A percentile compares a stretch with the other conserved stretches of the same genome.
Conservation (phyloP, 2,113 vertebrate species). For the Embiotoca jacksoni region DNA sequence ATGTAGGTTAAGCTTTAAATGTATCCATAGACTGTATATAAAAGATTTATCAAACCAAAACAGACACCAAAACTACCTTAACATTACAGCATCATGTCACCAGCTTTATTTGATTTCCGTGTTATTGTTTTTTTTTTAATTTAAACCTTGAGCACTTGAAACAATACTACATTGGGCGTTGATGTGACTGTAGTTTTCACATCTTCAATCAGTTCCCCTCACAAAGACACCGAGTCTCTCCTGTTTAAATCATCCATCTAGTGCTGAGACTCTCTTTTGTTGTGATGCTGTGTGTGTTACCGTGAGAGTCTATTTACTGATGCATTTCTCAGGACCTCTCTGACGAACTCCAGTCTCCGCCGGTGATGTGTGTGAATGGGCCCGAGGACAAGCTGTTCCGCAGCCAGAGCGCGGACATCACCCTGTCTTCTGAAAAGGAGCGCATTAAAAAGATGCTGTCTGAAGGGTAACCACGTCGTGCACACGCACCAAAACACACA, state of each 20-base stretch:
- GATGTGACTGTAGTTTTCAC: neutral
- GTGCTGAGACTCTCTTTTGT: neutral
- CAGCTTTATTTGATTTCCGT: too few species aligned
- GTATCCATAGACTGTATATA: too few species aligned
- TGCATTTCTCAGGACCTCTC: constrained; percentile 81
- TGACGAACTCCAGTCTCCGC: constrained; percentile 86
- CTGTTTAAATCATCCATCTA: neutral
- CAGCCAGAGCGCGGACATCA: constrained; percentile 94
- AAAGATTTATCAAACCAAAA: too few species aligned
- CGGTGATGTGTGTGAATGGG: constrained; percentile 90
- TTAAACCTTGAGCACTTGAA: neutral
- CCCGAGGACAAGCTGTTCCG: constrained; percentile 95
- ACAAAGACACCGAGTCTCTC: neutral
- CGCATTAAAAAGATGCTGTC: constrained; percentile 98
- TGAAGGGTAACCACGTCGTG: constrained; percentile 85
- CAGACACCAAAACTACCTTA: too few species aligned
- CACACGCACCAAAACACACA: neutral
- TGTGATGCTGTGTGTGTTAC: constrained; percentile 2
- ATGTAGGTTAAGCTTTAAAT: too few species aligned
- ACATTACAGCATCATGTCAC: too few species aligned
- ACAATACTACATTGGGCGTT: neutral
- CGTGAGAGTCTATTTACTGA: constrained; percentile 65
- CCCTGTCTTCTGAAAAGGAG: constrained; percentile 91
- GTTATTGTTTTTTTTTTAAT: too few species aligned
- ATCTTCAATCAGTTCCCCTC: neutral